These are phyloP conservation scores for Drosophila paramelanica DNA, from an alignment of 2,888 invertebrate species.

Conservation along the genomic window DNA sequence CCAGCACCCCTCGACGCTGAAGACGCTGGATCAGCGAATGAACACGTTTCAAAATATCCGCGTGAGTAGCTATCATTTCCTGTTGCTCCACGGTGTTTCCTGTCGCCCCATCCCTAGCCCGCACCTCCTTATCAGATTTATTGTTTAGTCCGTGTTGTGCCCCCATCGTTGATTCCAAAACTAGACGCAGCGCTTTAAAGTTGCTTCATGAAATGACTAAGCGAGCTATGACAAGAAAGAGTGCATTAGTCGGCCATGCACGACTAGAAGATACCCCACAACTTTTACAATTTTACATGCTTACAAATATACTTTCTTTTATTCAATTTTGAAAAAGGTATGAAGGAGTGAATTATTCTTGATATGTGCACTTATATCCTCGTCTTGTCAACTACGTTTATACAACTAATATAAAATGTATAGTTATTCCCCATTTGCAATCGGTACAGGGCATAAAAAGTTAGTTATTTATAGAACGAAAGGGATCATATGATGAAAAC, in stretches of 20 bases:
- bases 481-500: conserved; percentile 22
- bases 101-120: neutral
- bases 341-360: too few species aligned
- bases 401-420: too few species aligned
- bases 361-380: too few species aligned
- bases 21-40: conserved; percentile 82
- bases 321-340: too few species aligned
- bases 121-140: neutral
- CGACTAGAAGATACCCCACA: neutral
- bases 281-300: too few species aligned
- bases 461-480: neutral
- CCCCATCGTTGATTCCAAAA: conserved; percentile 29
- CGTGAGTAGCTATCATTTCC: conserved; percentile 81
- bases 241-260: neutral
- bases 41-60: conserved; percentile 85
- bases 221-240: neutral
- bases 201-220: neutral
- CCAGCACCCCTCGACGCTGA: conserved; percentile 70
- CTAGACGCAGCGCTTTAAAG: conserved; percentile 27
- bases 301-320: too few species aligned
- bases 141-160: neutral
- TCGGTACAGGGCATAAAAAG: neutral
- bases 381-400: too few species aligned
- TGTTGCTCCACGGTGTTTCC: conserved; percentile 1
- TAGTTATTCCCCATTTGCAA: too few species aligned